Base-by-base conservation (phyloP, 2,797 vertebrate species). In the Euphonia xanthogaster region DNA sequence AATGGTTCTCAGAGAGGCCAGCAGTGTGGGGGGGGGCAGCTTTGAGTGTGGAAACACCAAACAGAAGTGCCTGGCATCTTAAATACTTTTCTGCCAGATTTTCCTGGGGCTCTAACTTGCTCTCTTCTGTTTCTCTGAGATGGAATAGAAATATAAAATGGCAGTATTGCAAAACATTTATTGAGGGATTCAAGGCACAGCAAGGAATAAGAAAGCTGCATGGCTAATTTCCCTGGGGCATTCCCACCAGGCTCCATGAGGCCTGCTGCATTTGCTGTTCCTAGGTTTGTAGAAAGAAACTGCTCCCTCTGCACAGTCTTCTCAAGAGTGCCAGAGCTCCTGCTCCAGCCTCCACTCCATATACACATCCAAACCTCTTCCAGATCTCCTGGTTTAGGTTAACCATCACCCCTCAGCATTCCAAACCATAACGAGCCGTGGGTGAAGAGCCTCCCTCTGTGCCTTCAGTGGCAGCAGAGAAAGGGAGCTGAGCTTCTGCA, bases 1-100 rank as follows among this genome's bases (percentile, higher is more conserved):
- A 0, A 6, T 1, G 6, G 24, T 54, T 39, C 60, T 44, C 45
- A 33, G 62, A 51, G 62, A 61, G 7, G 3, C 40, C 12, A 18
- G 60, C 10, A 42, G 35, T 2, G 16, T 37, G 35, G 14, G 14
- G 37, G 68, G 20, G 10, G 53, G 33, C 33, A 47, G 51, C 33
- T 4, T 1, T 48, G 27, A 30, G 17, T 16, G 19, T 65, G 33
- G 14, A 63, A 77, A 39, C 9, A 14, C 27, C 23, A n/a, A 77
- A 10, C 6, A 54, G 25, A 42, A 88, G 23, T 17, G 7, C 23
- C 51, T 53, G 14, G 17, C 3, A 1, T 45, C 79, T 23, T 30
- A 78, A 71, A 83, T 20, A 45, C 22, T 82, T 62, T 44, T 51
- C 35, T 86, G 39, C 11, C 30, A 58, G 37, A 33, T 86, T 63